These are phyloP conservation scores for Brienomyrus brachyistius DNA, from an alignment of 2,113 vertebrate species.

Conservation along the genomic window DNA sequence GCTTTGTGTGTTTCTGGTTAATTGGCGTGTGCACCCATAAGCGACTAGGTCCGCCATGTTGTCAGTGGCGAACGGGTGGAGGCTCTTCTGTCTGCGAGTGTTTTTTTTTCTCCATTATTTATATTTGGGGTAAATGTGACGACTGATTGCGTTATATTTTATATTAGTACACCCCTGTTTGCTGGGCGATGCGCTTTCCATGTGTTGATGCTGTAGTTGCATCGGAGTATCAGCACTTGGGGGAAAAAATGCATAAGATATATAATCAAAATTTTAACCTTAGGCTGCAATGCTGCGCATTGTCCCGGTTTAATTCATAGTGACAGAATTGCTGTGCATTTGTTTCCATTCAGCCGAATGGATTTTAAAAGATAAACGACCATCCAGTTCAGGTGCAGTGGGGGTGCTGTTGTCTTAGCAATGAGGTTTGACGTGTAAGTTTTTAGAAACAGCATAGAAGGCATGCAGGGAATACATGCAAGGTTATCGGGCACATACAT, in stretches of 20 bases:
- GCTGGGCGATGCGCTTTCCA: not conserved
- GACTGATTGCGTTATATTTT: not conserved
- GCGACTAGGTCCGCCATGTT: conserved; percentile 2
- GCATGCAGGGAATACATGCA: not conserved
- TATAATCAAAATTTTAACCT: not conserved
- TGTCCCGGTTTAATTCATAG: not conserved
- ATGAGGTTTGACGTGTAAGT: not conserved
- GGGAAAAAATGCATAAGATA: not conserved
- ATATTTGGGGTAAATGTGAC: not conserved
- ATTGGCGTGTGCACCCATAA: not conserved
- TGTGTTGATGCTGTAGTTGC: not conserved
- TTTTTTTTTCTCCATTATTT: not conserved
- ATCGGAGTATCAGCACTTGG: not conserved
- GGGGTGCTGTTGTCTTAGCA: not conserved
- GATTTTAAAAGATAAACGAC: not conserved
- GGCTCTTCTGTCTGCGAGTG: not conserved
- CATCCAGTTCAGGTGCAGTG: not conserved
- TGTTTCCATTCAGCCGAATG: not conserved
- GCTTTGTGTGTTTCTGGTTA: not conserved
- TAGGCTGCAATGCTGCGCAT: not conserved
- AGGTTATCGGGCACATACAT: not conserved
- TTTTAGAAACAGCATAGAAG: not conserved
- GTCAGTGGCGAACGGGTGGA: not conserved
- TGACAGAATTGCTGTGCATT: not conserved
- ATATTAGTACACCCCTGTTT: not conserved